Percentiles rank a stretch among this genome's conserved stretches.
phyloP scores from a whole-genome alignment of 2,113 vertebrate genomes.

The Cyphomyrus discorhynchus region DNA sequence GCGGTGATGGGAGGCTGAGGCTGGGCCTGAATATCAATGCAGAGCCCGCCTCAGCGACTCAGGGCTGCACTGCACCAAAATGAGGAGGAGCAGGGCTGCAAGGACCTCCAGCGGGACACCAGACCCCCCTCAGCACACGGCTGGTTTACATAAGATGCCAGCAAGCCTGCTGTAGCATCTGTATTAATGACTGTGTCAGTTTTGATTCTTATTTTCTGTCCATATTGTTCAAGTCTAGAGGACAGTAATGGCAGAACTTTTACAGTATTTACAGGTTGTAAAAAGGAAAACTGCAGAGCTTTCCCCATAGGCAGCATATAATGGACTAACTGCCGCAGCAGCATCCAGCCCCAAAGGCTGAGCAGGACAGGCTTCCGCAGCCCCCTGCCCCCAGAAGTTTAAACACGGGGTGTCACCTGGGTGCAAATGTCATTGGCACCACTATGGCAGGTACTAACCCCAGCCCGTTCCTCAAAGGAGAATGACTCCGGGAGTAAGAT shows the following conservation, averaged over 20 bases:
- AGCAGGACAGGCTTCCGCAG: neutral
- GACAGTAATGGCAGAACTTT: neutral
- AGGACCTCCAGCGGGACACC: slow-evolving; percentile 13
- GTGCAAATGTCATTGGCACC: neutral
- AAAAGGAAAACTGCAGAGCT: neutral
- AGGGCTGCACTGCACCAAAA: slow-evolving; percentile 95
- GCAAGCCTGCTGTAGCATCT: neutral
- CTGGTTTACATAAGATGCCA: neutral
- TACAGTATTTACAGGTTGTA: neutral
- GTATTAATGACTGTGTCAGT: neutral
- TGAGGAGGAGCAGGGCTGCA: slow-evolving; percentile 42
- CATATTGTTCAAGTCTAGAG: neutral
- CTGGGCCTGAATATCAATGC: slow-evolving; percentile 89
- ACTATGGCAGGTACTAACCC: neutral
- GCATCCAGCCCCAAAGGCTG: neutral
- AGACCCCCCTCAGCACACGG: neutral
- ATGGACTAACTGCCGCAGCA: neutral
- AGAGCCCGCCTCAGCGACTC: slow-evolving; percentile 66
- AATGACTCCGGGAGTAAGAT: neutral
- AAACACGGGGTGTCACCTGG: neutral
- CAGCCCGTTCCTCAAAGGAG: neutral
- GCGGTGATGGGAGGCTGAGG: slow-evolving; percentile 71
- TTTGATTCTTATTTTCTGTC: neutral
- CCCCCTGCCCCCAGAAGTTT: neutral
- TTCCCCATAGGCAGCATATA: neutral